These are phyloP conservation scores for Pterocles gutturalis DNA, from an alignment of 2,113 vertebrate species.

Conservation along the genomic window DNA sequence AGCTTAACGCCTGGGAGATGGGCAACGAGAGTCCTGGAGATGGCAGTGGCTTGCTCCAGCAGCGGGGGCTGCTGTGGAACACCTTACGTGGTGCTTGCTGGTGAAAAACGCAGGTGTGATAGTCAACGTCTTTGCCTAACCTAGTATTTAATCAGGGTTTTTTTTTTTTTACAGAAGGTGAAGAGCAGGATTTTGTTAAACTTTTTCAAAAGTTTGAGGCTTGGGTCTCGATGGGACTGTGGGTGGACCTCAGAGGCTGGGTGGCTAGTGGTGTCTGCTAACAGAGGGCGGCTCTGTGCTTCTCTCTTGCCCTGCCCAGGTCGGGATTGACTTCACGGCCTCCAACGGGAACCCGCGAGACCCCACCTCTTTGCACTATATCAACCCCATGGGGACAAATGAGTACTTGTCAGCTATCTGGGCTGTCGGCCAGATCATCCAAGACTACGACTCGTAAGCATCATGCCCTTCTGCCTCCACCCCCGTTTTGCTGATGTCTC, in stretches of 20 bases:
- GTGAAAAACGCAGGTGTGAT: neutral
- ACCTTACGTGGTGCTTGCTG: neutral
- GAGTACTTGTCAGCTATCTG: slow-evolving; percentile 96
- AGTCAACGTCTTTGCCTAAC: neutral
- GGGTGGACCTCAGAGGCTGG: neutral
- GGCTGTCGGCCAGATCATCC: slow-evolving; percentile 98
- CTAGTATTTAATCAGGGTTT: neutral
- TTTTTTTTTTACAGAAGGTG: neutral
- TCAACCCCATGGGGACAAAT: slow-evolving; percentile 95
- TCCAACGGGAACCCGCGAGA: slow-evolving; percentile 96
- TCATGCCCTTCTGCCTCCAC: neutral
- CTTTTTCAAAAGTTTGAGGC: neutral
- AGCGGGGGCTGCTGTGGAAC: neutral
- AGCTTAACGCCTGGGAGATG: neutral
- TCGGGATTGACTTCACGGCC: slow-evolving; percentile 98
- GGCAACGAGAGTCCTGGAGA: rapidly evolving
- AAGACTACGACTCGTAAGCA: slow-evolving; percentile 97
- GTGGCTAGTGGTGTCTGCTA: neutral
- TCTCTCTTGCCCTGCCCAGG: slow-evolving; percentile 73
- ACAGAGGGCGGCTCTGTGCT: neutral
- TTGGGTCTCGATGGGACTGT: neutral
- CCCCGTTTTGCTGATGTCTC: neutral
- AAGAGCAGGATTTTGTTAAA: neutral
- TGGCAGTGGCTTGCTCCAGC: neutral
- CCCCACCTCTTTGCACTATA: slow-evolving; percentile 94